phyloP scores from a whole-genome alignment of 1,140 invertebrate species.

The Drosophila tsacasi region DNA sequence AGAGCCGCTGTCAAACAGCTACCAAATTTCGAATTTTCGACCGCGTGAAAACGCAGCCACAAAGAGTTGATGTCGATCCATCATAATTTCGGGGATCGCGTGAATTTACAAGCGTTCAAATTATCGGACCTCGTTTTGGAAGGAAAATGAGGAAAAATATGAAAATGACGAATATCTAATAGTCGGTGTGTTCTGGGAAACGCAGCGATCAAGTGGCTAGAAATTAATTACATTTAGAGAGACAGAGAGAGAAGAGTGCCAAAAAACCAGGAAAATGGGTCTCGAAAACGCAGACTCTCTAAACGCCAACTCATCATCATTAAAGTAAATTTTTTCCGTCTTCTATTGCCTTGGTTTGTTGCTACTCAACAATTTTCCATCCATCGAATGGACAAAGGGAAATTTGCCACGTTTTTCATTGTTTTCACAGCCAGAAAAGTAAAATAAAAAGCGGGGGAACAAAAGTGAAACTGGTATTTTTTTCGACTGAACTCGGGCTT shows the following conservation, averaged over 20 bases:
- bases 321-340: conserved; percentile 73
- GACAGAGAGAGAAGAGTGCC: conserved; percentile 35
- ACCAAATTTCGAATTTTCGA: conserved; percentile 50
- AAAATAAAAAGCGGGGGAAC: conserved; percentile 17
- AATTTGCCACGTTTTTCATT: conserved; percentile 85
- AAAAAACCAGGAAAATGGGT: conserved; percentile 40
- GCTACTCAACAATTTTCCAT: conserved; percentile 67
- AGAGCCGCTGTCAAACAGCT: conserved; percentile 64
- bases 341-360: conserved; percentile 62
- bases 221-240: conserved; percentile 75
- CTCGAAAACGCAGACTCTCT: conserved; percentile 55
- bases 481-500: conserved; percentile 62
- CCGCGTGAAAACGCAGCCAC: conserved; percentile 71
- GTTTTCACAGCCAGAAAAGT: conserved; percentile 57
- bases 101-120: conserved; percentile 81
- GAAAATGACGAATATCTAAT: conserved; percentile 63
- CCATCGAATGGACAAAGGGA: conserved; percentile 76
- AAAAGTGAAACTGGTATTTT: conserved; percentile 75
- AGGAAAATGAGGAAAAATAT: conserved; percentile 44
- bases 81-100: conserved; percentile 77
- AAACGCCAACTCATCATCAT: conserved; percentile 83
- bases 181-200: conserved; percentile 62
- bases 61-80: conserved; percentile 60
- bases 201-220: conserved; percentile 28
- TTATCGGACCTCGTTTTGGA: conserved; percentile 55